These are phyloP conservation scores for Thermophis baileyi DNA, from an alignment of 2,113 vertebrate species.

Conservation along the genomic window DNA sequence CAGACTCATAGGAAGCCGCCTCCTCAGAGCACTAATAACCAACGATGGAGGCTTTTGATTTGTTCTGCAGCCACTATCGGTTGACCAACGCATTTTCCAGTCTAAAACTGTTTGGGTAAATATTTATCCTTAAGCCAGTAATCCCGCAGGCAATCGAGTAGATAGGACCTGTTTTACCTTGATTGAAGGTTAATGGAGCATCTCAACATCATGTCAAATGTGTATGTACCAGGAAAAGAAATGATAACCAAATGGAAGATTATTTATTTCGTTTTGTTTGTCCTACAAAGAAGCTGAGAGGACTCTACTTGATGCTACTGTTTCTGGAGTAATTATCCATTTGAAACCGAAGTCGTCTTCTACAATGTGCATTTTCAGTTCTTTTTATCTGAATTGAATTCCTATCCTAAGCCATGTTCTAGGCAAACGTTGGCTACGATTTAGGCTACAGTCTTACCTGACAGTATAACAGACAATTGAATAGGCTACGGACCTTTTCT, in stretches of 20 bases:
- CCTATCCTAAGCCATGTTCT: neutral
- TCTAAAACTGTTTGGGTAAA: neutral
- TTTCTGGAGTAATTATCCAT: slow-evolving; percentile 17
- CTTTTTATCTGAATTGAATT: neutral
- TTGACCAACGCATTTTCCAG: neutral
- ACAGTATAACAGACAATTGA: too few species aligned
- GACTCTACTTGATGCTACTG: neutral
- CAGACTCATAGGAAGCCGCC: slow-evolving; percentile 56
- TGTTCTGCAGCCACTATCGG: neutral
- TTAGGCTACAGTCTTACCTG: neutral
- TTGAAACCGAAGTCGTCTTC: neutral
- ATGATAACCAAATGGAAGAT: slow-evolving; percentile 15
- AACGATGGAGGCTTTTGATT: slow-evolving; percentile 26
- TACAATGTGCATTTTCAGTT: neutral
- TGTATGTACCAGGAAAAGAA: slow-evolving; percentile 39
- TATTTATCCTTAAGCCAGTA: slow-evolving; percentile 36
- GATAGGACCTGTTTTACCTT: slow-evolving; percentile 25
- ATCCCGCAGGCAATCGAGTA: slow-evolving; percentile 22
- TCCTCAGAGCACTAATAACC: slow-evolving; percentile 24
- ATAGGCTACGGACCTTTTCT: neutral
- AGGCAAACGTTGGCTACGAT: neutral
- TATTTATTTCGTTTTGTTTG: slow-evolving; percentile 8
- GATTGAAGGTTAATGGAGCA: slow-evolving; percentile 38
- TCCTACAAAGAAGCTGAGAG: neutral
- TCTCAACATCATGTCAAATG: slow-evolving; percentile 44